Evolutionary conservation across 2,113 vertebrate species (phyloP).

Genomic region (Elephantulus edwardii): DNA sequence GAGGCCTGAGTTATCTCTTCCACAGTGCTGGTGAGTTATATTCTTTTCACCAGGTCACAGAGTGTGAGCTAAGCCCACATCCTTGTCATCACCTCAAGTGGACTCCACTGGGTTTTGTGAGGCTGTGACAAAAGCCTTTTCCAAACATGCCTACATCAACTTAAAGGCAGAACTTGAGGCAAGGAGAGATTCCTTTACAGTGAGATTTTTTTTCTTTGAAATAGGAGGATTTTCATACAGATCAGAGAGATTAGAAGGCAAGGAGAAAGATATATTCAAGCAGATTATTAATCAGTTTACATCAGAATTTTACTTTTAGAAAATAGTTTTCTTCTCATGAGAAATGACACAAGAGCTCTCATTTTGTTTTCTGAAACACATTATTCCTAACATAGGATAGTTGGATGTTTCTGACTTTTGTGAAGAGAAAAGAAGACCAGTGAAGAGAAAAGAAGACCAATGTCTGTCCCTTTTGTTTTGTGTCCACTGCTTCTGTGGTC

Average conservation of each 20-base stretch:
- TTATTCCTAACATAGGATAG: neutral
- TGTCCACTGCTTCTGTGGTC: neutral
- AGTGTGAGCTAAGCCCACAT: neutral
- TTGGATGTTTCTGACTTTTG: neutral
- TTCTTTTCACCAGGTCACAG: neutral
- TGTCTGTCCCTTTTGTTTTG: neutral
- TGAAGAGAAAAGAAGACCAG: neutral
- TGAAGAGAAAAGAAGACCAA: neutral
- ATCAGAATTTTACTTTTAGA: neutral
- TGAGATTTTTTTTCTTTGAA: neutral
- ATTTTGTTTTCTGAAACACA: neutral
- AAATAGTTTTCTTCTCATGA: slow-evolving; percentile 6
- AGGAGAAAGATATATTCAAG: neutral
- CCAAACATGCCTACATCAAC: neutral
- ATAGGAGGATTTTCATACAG: neutral
- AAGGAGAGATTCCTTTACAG: neutral
- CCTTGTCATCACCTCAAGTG: rapidly evolving
- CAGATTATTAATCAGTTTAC: neutral
- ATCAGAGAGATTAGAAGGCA: neutral
- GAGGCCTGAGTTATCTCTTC: too few relatives aligned
- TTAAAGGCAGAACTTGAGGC: neutral
- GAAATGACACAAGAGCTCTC: neutral
- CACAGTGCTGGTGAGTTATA: too few relatives aligned
- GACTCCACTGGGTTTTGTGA: neutral
- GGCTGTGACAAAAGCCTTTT: neutral